phyloP scores from a whole-genome alignment of 2,888 invertebrate species.

The Zele albiditarsus region DNA sequence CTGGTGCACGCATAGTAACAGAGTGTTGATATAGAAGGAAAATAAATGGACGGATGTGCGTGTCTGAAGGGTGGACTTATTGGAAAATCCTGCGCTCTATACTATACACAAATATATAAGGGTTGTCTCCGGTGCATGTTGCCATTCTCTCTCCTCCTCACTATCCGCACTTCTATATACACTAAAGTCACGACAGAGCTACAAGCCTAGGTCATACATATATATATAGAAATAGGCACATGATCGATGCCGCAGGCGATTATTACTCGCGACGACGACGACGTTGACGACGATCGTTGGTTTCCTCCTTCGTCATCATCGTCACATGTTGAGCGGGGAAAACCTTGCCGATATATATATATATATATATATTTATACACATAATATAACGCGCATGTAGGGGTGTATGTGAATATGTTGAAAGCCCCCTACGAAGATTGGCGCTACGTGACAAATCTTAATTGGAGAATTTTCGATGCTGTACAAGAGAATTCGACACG shows the following conservation, averaged over 20 bases:
- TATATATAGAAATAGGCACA: constrained; percentile 40
- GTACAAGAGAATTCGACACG: constrained; percentile 25
- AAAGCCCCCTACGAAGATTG: constrained; percentile 78
- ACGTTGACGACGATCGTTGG: constrained; percentile 57
- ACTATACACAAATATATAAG: neutral
- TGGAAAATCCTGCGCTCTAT: constrained; percentile 5
- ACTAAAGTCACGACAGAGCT: neutral
- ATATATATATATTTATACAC: neutral
- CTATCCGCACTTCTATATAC: neutral
- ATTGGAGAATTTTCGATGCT: constrained; percentile 65
- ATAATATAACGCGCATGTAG: constrained; percentile 67
- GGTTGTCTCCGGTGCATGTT: constrained; percentile 15
- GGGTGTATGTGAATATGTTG: neutral
- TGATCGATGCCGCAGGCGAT: constrained; percentile 68
- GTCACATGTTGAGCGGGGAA: constrained; percentile 80
- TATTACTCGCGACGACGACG: constrained; percentile 64
- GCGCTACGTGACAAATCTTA: constrained; percentile 69
- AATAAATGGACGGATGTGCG: constrained; percentile 14
- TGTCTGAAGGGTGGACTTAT: constrained; percentile 12
- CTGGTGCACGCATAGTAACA: neutral
- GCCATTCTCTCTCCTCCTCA: neutral
- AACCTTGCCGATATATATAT: neutral
- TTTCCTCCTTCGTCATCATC: constrained; percentile 80
- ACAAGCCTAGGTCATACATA: neutral
- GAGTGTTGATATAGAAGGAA: constrained; percentile 1